phyloP scores from a whole-genome alignment of 1,140 invertebrate genomes.

The Cyrtorhinus lividipennis region DNA sequence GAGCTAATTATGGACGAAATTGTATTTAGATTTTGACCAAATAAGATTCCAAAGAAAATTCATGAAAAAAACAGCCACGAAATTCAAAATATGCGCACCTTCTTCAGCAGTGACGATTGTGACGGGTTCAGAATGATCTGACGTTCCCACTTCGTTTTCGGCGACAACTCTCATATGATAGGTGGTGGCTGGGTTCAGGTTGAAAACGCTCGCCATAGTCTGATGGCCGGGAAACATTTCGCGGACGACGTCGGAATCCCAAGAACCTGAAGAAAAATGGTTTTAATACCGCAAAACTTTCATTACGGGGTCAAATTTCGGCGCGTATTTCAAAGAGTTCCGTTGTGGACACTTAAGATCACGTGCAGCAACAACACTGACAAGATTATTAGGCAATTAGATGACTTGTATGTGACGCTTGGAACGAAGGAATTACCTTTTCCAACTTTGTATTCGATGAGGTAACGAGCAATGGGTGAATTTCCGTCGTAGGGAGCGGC shows the following conservation, averaged over 20 bases:
- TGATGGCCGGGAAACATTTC: constrained; percentile 72
- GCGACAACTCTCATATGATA: constrained; percentile 87
- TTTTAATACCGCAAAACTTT: too few species aligned
- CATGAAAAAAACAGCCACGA: too few species aligned
- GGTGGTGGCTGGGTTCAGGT: constrained; percentile 75
- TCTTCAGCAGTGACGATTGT: constrained; percentile 91
- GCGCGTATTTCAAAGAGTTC: too few species aligned
- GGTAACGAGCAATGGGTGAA: constrained; percentile 79
- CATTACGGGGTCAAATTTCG: too few species aligned
- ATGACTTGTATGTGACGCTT: too few species aligned
- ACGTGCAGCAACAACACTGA: too few species aligned
- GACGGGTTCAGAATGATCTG: constrained; percentile 79
- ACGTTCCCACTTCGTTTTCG: constrained; percentile 85
- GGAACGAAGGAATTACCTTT: too few species aligned
- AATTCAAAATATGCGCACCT: constrained; percentile 32
- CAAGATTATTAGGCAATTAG: too few species aligned
- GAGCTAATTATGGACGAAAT: constrained; percentile 34
- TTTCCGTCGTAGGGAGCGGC: constrained; percentile 88
- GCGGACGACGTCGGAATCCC: constrained; percentile 65
- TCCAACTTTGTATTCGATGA: constrained; percentile 84
- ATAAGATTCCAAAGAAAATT: not conserved
- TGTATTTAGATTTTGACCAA: not conserved
- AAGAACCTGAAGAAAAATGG: constrained; percentile 29
- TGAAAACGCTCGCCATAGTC: constrained; percentile 74
- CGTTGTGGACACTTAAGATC: too few species aligned